Base-by-base conservation (phyloP, 2,113 vertebrate species). In the Halcyon malimbica region DNA sequence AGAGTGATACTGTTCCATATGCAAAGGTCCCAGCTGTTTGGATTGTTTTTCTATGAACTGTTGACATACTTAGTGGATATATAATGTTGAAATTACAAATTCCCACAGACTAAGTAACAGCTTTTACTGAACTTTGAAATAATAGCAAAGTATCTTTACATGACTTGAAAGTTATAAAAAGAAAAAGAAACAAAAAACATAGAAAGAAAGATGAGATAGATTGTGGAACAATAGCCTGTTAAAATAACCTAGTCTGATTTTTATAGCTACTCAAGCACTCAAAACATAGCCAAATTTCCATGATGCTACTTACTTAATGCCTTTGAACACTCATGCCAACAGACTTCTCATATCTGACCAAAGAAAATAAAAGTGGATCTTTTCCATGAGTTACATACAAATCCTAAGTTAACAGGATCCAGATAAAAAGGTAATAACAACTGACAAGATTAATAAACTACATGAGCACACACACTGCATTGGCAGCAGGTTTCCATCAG, bases 221-320 rank as follows among this genome's bases (percentile, higher is more conserved):
- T 96, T 82, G 54, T 93, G 92, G 91, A 97, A 97, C 96, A 97
- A 97, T 78, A 96, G 97, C 59, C 69, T 96, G 91, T 95, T 97
- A 97, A 98, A 98, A 98, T 97, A 98, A 97, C 95, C 95, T 97
- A 98, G 98, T 96, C 97, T 95, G 93, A 97, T 95, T 97, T 98
- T 97, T 97, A 98, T 94, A 96, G 98, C 95, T 97, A 87, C 89
- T 88, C 87, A 92, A 92, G 97, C 85, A 79, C 94, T 95, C 78
- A 94, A 94, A 96, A 91, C 71, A 57, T 73, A 94, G 99, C 99
- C 99, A 99, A 98, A 98, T 99, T 99, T 99, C 99, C 99, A 99
- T 99, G 98, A 99, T 99, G 99, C 98, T 98, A 97, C 98, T 90
- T 97, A 98, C 98, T 97, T 95, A 94, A 91, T 97, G 98, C 93